These are phyloP conservation scores for Rhaphigaster nebulosa DNA, from an alignment of 2,888 invertebrate species.

Conservation along the genomic window DNA sequence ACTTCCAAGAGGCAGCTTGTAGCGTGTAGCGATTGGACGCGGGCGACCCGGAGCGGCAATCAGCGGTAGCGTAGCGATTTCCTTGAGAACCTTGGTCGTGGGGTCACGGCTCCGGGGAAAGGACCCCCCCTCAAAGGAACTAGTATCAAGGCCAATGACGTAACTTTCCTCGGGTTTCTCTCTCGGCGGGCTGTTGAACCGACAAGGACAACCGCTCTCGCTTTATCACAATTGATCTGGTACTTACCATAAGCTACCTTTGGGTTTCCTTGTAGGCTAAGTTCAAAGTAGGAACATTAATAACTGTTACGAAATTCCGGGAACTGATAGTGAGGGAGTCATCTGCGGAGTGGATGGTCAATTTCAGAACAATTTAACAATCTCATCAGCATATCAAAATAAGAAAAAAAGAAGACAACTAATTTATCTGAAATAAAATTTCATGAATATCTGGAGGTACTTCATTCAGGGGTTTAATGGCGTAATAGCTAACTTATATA, in stretches of 20 bases:
- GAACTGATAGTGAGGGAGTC: not conserved
- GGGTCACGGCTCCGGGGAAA: not conserved
- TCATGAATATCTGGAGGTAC: too few species aligned
- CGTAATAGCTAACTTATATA: too few species aligned
- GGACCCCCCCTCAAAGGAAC: constrained; percentile 24
- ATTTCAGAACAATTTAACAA: too few species aligned
- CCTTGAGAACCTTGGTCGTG: not conserved
- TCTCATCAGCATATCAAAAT: too few species aligned
- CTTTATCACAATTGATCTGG: not conserved
- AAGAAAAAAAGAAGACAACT: too few species aligned
- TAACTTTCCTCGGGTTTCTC: constrained; percentile 49
- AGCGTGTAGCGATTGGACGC: not conserved
- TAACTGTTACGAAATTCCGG: not conserved
- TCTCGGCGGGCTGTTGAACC: constrained; percentile 37
- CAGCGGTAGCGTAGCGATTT: not conserved
- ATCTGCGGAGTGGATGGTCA: too few species aligned
- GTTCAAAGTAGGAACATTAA: not conserved
- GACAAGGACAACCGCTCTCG: not conserved
- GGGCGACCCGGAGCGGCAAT: not conserved
- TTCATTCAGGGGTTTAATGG: too few species aligned
- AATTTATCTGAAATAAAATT: too few species aligned
- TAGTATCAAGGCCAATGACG: constrained; percentile 50
- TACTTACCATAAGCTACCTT: not conserved
- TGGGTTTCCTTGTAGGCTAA: not conserved
- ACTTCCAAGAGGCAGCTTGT: not conserved